Evolutionary conservation across 1,140 invertebrate genomes (phyloP).

Genomic region (Megathymus violae): DNA sequence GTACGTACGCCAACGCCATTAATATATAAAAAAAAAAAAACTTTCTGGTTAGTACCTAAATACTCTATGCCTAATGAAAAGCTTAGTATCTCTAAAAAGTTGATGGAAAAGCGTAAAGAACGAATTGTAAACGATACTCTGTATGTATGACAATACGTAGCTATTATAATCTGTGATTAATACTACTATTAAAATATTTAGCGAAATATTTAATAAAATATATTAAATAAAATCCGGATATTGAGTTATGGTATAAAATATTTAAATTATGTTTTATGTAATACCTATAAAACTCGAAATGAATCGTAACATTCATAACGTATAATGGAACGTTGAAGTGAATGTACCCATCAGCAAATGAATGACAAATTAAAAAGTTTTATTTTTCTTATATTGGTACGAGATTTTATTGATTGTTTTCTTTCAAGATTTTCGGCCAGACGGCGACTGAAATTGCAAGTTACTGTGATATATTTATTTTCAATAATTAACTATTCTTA

Average conservation of each 20-base stretch:
- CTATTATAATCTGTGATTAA: too few relatives aligned
- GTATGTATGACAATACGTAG: too few relatives aligned
- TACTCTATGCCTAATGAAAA: too few relatives aligned
- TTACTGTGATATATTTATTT: constrained; percentile 84
- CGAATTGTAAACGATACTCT: too few relatives aligned
- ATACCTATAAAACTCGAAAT: constrained; percentile 36
- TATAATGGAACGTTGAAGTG: constrained; percentile 77
- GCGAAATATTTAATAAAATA: too few relatives aligned
- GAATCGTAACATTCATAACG: constrained; percentile 50
- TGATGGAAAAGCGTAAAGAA: too few relatives aligned
- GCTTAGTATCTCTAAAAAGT: too few relatives aligned
- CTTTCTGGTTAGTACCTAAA: too few relatives aligned
- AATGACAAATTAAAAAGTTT: constrained; percentile 85
- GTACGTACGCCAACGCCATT: too few relatives aligned
- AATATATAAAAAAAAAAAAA: too few relatives aligned
- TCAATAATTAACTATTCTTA: constrained; percentile 83
- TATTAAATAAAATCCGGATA: too few relatives aligned
- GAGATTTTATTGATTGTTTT: constrained; percentile 85
- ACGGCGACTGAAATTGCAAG: constrained; percentile 83
- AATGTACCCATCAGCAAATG: constrained; percentile 80
- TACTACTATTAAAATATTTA: too few relatives aligned
- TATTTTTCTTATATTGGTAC: constrained; percentile 85
- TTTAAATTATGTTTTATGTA: neutral
- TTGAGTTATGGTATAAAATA: neutral
- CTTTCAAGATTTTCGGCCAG: constrained; percentile 84